Conservation (phyloP, 2,113 vertebrate species). For the Romanogobio albipinnatus region DNA sequence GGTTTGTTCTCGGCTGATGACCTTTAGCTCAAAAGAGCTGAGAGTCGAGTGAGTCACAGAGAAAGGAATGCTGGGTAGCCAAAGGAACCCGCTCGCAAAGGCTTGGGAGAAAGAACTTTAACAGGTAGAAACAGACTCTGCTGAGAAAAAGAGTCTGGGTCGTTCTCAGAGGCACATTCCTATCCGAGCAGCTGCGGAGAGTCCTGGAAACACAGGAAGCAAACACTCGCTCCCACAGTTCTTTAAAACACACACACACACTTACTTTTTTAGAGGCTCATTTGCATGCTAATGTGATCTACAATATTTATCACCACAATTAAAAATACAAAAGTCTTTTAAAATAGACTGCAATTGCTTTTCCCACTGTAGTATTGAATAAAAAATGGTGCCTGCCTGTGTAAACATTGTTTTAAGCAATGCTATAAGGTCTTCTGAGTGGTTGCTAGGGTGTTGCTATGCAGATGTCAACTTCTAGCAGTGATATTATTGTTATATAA, state of each 20-base stretch:
- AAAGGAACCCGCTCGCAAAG: constrained; percentile 18
- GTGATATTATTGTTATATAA: too few relatives aligned
- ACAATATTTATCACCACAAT: neutral
- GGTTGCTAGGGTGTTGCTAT: neutral
- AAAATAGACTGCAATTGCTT: neutral
- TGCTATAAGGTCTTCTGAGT: neutral
- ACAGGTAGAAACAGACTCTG: constrained; percentile 44
- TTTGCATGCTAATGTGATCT: constrained; percentile 10
- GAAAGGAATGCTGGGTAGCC: constrained; percentile 50
- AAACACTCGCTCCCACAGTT: constrained; percentile 37
- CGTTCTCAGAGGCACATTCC: constrained; percentile 46
- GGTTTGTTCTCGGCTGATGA: constrained; percentile 40
- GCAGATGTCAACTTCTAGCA: too few relatives aligned
- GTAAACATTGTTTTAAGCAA: too few relatives aligned
- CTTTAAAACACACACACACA: constrained; percentile 28
- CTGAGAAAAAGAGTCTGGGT: constrained; percentile 22
- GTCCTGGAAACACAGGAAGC: constrained; percentile 46
- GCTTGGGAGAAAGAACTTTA: constrained; percentile 37
- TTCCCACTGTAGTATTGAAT: neutral
- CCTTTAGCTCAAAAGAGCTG: constrained; percentile 50
- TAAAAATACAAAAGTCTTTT: neutral
- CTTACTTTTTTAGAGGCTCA: neutral
- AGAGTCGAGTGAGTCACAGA: constrained; percentile 50
- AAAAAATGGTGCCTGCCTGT: neutral
- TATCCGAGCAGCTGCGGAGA: neutral